These are phyloP conservation scores for Epistrophella euchroma DNA, from an alignment of 2,888 invertebrate species.

Conservation along the genomic window DNA sequence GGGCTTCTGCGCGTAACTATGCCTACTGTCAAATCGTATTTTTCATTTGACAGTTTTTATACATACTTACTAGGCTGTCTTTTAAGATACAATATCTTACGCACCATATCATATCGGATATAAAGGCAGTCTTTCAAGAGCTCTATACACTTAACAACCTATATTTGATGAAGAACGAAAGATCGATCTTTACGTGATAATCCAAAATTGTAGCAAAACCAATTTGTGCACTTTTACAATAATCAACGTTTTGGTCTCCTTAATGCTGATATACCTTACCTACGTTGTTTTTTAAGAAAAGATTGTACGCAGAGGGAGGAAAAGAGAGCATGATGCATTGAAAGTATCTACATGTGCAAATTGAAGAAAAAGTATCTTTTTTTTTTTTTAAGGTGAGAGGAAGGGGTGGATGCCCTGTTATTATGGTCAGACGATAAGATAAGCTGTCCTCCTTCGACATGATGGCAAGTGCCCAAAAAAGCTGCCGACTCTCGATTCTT, in stretches of 20 bases:
- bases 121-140: neutral
- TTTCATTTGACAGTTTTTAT: slow-evolving; percentile 24
- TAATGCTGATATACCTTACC: neutral
- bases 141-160: neutral
- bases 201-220: slow-evolving; percentile 75
- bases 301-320: neutral
- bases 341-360: slow-evolving; percentile 50
- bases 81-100: slow-evolving; percentile 33
- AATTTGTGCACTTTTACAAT: slow-evolving; percentile 76
- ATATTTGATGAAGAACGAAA: slow-evolving; percentile 29
- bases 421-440: slow-evolving; percentile 76
- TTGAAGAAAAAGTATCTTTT: slow-evolving; percentile 43
- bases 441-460: slow-evolving; percentile 76
- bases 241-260: slow-evolving; percentile 52
- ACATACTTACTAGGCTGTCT: neutral
- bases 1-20: slow-evolving; percentile 8
- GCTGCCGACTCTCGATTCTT: slow-evolving; percentile 51
- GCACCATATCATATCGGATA: slow-evolving; percentile 26
- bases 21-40: slow-evolving; percentile 23
- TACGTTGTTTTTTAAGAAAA: neutral
- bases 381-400: neutral
- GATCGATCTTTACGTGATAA: slow-evolving; percentile 73
- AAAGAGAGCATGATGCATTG: slow-evolving; percentile 51
- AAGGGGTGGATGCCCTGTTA: slow-evolving; percentile 49
- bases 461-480: slow-evolving; percentile 74